Evolutionary conservation across 2,888 invertebrate species (phyloP).

Genomic region (Syrphus vitripennis): DNA sequence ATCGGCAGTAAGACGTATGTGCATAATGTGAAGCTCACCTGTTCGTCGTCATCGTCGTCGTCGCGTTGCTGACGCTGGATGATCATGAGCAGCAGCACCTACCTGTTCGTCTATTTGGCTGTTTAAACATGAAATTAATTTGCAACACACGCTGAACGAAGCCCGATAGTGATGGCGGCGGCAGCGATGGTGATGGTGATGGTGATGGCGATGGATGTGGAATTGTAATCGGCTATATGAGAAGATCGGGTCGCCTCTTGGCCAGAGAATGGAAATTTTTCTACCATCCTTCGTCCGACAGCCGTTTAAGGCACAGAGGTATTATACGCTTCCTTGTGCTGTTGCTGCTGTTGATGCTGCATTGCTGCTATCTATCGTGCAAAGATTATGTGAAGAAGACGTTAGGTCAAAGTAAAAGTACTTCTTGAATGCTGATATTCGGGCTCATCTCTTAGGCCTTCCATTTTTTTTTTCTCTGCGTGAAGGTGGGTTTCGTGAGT

Average conservation of each 20-base stretch:
- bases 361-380: slow-evolving; percentile 49
- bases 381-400: slow-evolving; percentile 67
- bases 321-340: slow-evolving; percentile 51
- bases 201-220: slow-evolving; percentile 53
- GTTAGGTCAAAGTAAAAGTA: slow-evolving; percentile 71
- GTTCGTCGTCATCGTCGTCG: slow-evolving; percentile 13
- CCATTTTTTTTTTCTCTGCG: slow-evolving; percentile 37
- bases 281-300: slow-evolving; percentile 15
- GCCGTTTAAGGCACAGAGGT: slow-evolving; percentile 1
- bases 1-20: slow-evolving; percentile 37
- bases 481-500: slow-evolving; percentile 62
- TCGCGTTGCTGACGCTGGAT: background rate
- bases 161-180: slow-evolving; percentile 32
- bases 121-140: slow-evolving; percentile 71
- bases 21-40: slow-evolving; percentile 65
- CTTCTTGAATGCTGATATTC: slow-evolving; percentile 55
- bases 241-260: slow-evolving; percentile 34
- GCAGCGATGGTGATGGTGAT: slow-evolving; percentile 27
- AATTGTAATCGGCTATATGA: slow-evolving; percentile 54
- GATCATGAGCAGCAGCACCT: slow-evolving; percentile 52
- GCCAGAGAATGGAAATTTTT: slow-evolving; percentile 51
- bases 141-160: slow-evolving; percentile 64
- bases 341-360: background rate
- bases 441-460: background rate
- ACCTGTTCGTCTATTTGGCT: slow-evolving; percentile 54